These are phyloP conservation scores for Diprion similis DNA, from an alignment of 1,140 invertebrate genomes.

Conservation along the genomic window DNA sequence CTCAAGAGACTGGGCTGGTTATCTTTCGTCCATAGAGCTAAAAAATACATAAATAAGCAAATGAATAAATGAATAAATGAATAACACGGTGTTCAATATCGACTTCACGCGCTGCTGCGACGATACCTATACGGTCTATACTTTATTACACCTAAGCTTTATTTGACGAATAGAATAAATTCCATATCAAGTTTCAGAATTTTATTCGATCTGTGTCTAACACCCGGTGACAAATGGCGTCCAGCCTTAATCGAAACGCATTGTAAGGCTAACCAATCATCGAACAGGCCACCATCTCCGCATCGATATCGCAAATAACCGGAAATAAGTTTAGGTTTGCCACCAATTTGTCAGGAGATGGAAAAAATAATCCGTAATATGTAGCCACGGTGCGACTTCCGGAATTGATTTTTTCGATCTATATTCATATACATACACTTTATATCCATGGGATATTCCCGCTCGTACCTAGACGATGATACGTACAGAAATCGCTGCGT, in stretches of 20 bases:
- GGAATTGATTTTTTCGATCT: conserved; percentile 2
- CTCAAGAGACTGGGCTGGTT: neutral
- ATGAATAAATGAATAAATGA: too few relatives aligned
- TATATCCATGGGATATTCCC: too few relatives aligned
- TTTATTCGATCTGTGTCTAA: neutral
- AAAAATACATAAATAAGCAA: too few relatives aligned
- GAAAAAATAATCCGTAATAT: conserved; percentile 4
- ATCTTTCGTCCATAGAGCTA: neutral
- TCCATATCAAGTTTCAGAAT: too few relatives aligned
- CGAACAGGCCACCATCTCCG: neutral
- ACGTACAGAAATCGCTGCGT: neutral
- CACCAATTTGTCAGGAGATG: conserved; percentile 7
- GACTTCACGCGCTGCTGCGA: too few relatives aligned
- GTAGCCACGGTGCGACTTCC: neutral
- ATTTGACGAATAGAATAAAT: too few relatives aligned
- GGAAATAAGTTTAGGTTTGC: neutral
- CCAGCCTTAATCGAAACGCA: neutral
- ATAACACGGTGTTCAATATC: too few relatives aligned
- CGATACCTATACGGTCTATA: too few relatives aligned
- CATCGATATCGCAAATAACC: neutral
- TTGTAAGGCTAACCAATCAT: neutral
- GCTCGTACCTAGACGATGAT: too few relatives aligned
- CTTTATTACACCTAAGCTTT: too few relatives aligned
- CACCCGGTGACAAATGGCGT: neutral
- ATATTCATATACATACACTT: neutral